Conservation (phyloP, 2,797 vertebrate genomes). For the Molossus alvarezi region DNA sequence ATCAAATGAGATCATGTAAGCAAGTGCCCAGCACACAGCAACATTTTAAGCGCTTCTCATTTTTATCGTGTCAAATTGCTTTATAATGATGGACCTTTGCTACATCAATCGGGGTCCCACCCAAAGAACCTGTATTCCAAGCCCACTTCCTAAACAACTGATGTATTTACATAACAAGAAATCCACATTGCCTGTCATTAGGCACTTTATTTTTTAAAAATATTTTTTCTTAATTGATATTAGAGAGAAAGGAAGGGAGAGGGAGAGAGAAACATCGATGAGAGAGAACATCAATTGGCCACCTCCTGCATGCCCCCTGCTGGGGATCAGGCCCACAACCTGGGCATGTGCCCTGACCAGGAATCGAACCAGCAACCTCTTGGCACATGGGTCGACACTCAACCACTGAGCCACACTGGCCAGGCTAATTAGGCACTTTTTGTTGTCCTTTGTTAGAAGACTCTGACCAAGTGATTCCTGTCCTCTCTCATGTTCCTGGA, state of each 20-base stretch:
- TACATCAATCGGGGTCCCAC: neutral
- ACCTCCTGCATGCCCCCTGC: no score
- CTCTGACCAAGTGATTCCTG: neutral
- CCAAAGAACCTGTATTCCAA: neutral
- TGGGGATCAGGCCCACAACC: no score
- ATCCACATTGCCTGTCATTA: neutral
- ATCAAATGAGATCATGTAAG: neutral
- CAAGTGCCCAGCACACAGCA: neutral
- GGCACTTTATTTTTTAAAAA: neutral
- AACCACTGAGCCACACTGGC: no score
- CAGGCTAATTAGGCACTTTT: neutral
- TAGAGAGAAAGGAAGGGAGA: no score
- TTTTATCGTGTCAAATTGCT: conserved; percentile 10
- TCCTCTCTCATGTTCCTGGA: neutral
- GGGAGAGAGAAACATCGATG: no score
- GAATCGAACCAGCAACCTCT: no score
- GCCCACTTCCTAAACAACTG: neutral
- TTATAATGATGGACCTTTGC: neutral
- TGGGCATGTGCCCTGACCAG: no score
- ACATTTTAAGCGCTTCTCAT: neutral
- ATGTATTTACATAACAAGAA: neutral
- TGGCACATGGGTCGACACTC: no score
- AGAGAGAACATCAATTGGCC: no score
- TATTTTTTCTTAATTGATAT: no score
- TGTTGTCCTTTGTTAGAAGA: neutral